Conservation (phyloP, 37 sponge, comb jelly and placozoan species). For the Hormiphora californensis region DNA sequence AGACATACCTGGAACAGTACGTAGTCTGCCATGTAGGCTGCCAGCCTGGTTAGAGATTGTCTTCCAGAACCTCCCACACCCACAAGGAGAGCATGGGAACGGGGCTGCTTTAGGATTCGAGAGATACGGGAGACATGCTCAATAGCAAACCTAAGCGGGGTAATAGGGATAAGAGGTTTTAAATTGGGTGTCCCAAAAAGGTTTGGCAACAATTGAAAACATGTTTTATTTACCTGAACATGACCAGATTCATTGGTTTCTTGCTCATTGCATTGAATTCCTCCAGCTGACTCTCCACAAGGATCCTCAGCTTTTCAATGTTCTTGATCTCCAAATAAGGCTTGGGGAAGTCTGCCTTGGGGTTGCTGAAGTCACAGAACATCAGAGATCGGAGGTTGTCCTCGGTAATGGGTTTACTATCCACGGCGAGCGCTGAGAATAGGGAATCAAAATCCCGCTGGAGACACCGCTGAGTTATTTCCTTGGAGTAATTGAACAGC, state of each 20-base stretch:
- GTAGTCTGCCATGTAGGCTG: conserved; percentile 92
- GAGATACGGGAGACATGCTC: conserved; percentile 89
- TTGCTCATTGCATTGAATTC: conserved; percentile 96
- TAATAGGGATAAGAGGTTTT: background rate
- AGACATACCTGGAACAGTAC: conserved; percentile 82
- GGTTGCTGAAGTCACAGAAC: conserved; percentile 96
- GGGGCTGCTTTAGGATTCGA: conserved; percentile 90
- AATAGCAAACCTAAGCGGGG: conserved; percentile 80
- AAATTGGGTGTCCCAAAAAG: background rate
- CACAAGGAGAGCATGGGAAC: conserved; percentile 86
- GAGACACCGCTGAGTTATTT: conserved; percentile 61
- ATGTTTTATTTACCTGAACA: conserved; percentile 73
- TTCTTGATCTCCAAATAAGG: conserved; percentile 79
- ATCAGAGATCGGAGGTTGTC: conserved; percentile 90
- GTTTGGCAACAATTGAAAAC: background rate
- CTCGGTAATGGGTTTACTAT: conserved; percentile 66
- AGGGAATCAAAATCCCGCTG: conserved; percentile 70
- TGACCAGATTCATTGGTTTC: conserved; percentile 96
- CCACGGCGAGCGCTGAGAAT: conserved; percentile 76
- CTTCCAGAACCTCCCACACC: conserved; percentile 91
- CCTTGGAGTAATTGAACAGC: conserved; percentile 72
- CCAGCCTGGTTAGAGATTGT: conserved; percentile 81
- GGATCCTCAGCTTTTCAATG: conserved; percentile 80
- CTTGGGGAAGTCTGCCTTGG: conserved; percentile 77
- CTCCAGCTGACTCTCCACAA: conserved; percentile 88